Evolutionary conservation across 2,888 invertebrate genomes (phyloP).

Genomic region (Catocala sponsa): DNA sequence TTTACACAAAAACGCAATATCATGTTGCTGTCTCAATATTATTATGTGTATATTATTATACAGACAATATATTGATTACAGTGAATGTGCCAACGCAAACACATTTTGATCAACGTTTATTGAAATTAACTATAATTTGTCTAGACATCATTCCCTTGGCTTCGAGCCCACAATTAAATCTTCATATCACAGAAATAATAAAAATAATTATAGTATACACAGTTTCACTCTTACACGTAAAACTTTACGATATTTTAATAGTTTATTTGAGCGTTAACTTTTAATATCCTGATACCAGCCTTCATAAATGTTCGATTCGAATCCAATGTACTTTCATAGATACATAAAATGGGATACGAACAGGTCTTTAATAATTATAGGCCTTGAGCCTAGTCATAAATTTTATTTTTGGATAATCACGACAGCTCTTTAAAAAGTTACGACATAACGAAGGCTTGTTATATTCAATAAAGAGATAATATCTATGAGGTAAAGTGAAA

Average conservation of each 20-base stretch:
- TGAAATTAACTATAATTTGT: slow-evolving; percentile 4
- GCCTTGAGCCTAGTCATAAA: not conserved
- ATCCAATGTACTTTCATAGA: slow-evolving; percentile 14
- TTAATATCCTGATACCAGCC: slow-evolving; percentile 27
- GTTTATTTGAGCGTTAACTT: slow-evolving; percentile 37
- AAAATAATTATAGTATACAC: slow-evolving; percentile 35
- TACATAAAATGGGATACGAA: slow-evolving; percentile 1
- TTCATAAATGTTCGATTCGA: slow-evolving; percentile 21
- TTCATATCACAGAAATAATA: slow-evolving; percentile 31
- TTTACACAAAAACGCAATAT: too few relatives aligned
- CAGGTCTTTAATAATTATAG: not conserved
- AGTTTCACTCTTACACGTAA: slow-evolving; percentile 24
- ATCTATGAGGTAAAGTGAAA: too few relatives aligned
- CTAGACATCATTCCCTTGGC: slow-evolving; percentile 12
- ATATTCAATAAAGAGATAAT: too few relatives aligned
- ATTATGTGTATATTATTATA: too few relatives aligned
- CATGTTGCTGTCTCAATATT: too few relatives aligned
- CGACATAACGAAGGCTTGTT: too few relatives aligned
- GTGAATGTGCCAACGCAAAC: not conserved
- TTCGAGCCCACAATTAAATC: slow-evolving; percentile 24
- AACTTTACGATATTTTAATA: slow-evolving; percentile 41
- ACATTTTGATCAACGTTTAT: slow-evolving; percentile 8
- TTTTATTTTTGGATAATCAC: not conserved
- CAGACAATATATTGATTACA: not conserved
- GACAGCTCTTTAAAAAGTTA: too few relatives aligned